Conservation (phyloP, 2,888 invertebrate species). For the Pristionchus arcanus region DNA sequence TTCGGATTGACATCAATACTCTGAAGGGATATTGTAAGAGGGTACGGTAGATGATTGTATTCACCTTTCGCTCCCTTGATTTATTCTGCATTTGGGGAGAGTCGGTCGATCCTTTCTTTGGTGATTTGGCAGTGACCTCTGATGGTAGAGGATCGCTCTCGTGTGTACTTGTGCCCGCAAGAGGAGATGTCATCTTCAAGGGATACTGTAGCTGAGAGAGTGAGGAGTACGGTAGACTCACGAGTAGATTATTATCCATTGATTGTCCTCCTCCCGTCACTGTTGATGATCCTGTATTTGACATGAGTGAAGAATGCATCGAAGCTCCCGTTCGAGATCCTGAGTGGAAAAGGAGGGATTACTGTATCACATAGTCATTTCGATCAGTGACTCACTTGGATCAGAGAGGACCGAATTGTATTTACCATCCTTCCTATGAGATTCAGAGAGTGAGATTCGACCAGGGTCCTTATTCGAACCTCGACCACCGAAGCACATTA, state of each 20-base stretch:
- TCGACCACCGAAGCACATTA: slow-evolving; percentile 36
- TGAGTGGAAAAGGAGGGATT: not conserved
- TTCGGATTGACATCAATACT: not conserved
- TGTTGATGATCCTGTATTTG: not conserved
- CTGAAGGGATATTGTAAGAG: not conserved
- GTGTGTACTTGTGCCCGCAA: not conserved
- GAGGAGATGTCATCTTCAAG: not conserved
- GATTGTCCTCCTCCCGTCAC: not conserved
- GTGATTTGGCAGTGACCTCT: not conserved
- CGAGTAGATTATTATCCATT: not conserved
- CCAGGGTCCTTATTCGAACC: not conserved
- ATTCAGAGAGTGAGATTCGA: not conserved
- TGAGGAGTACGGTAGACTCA: slow-evolving; percentile 9
- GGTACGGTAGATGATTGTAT: not conserved
- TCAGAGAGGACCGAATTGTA: not conserved
- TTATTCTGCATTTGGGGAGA: not conserved
- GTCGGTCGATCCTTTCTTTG: not conserved
- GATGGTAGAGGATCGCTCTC: not conserved
- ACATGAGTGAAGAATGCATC: not conserved
- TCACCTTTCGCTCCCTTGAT: not conserved
- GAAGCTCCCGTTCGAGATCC: not conserved
- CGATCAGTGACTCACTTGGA: not conserved
- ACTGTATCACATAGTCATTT: not conserved
- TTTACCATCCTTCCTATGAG: not conserved
- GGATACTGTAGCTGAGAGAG: not conserved